Evolutionary conservation across 1,140 invertebrate species (phyloP).

Genomic region (Trichonephila clavipes): DNA sequence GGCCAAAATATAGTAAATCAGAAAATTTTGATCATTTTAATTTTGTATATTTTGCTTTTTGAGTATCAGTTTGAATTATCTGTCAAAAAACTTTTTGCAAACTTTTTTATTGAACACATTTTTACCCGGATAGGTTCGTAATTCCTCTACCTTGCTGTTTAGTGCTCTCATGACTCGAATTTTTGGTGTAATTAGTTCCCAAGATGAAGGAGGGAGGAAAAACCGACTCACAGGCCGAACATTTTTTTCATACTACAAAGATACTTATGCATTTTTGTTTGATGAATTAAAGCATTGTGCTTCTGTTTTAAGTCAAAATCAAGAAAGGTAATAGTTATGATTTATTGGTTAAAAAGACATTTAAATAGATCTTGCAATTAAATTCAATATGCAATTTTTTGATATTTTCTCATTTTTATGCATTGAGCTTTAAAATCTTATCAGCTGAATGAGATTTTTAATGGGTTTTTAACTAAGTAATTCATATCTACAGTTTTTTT

Average conservation of each 20-base stretch:
- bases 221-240: constrained; percentile 87
- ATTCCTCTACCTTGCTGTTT: constrained; percentile 92
- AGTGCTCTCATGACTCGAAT: constrained; percentile 91
- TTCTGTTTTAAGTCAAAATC: not conserved
- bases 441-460: no score
- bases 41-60: not conserved
- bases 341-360: not conserved
- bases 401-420: no score
- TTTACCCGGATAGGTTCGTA: constrained; percentile 83
- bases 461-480: no score
- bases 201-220: constrained; percentile 85
- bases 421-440: no score
- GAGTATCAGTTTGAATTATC: not conserved
- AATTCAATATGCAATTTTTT: no score
- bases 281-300: constrained; percentile 83
- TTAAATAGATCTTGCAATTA: no score
- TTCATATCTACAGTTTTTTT: no score
- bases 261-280: constrained; percentile 89
- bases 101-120: not conserved
- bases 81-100: not conserved
- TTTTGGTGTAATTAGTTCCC: constrained; percentile 92
- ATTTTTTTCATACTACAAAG: constrained; percentile 92
- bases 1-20: not conserved
- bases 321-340: not conserved
- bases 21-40: not conserved